Base-by-base conservation (phyloP, 2,797 vertebrate species). In the Octomys mimax region DNA sequence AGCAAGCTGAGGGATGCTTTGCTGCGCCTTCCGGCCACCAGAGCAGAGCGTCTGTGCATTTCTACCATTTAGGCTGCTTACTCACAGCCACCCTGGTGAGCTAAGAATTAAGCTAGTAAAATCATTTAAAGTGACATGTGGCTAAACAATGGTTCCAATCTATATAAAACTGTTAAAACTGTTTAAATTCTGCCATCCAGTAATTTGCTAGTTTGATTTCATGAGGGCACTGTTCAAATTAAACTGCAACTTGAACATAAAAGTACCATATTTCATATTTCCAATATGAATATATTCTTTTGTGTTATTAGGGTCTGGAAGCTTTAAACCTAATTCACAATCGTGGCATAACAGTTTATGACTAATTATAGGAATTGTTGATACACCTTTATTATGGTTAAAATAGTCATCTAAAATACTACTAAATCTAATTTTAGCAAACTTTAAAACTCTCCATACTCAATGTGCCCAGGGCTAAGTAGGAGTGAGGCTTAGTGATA, bases 271-370 rank as follows among this genome's bases (percentile, higher is more conserved):
- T 73, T 89, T 79, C 78, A 82, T 12, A 66, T 31, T 93, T 95
- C 68, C 61, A 66, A 84, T 49, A 92, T 8, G 62, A 78, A 66
- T 52, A 89, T 2, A 62, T 62, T 64, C 31, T 94, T 90, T 62
- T 61, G 89, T 75, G 54, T 84, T 77, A 95, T 26, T 68, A 77
- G 24, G 21, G 68, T 89, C 24, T 79, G 59, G 19, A 85, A 71
- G 19, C 46, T 94, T 75, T 73, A 42, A 94, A 95, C 87, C 54
- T 80, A 71, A 59, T 19, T 12, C 18, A 93, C 18, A 31, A 89
- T 83, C 73, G 89, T 89, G 62, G 16, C 26, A 83, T 88, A 80
- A 10, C 82, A 81, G 54, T 39, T 96, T n/a, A 87, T n/a, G 28
- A 71, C n/a, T 33, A 77, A 26, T 75, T 68, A 86, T 1, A 88